Evolutionary conservation across 2,797 vertebrate genomes (phyloP).

Genomic region (Streptopelia turtur): DNA sequence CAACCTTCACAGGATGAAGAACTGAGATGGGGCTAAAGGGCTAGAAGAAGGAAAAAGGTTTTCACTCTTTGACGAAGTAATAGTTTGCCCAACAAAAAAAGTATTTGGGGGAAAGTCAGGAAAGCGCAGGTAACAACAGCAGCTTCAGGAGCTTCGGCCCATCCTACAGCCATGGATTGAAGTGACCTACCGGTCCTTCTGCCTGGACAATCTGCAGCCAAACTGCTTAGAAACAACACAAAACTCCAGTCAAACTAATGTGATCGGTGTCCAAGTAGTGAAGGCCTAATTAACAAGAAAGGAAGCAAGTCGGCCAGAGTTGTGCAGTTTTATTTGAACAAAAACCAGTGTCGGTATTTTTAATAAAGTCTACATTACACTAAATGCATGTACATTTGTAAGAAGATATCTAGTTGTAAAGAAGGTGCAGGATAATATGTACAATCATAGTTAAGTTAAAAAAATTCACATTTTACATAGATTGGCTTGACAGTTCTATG

Average conservation of each 20-base stretch:
- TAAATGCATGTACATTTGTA: constrained; percentile 63
- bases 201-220: neutral
- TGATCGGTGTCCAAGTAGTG: neutral
- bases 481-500: constrained; percentile 54
- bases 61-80: neutral
- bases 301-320: neutral
- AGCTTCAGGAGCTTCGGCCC: neutral
- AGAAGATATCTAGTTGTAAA: constrained; percentile 59
- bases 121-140: neutral
- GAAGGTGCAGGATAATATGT: constrained; percentile 56
- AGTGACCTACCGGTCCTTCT: neutral
- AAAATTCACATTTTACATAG: constrained; percentile 71
- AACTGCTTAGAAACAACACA: neutral
- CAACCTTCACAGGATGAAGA: neutral
- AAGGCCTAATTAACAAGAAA: neutral
- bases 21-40: neutral
- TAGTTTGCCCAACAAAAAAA: neutral
- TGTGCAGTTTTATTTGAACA: constrained; percentile 67
- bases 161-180: neutral
- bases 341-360: constrained; percentile 44
- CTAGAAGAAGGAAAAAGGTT: neutral
- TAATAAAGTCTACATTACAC: constrained; percentile 47
- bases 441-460: constrained; percentile 67
- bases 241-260: neutral
- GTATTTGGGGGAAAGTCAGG: neutral